These are phyloP conservation scores for Ophthalmolycus amberensis DNA, from an alignment of 2,113 vertebrate species.

Conservation along the genomic window DNA sequence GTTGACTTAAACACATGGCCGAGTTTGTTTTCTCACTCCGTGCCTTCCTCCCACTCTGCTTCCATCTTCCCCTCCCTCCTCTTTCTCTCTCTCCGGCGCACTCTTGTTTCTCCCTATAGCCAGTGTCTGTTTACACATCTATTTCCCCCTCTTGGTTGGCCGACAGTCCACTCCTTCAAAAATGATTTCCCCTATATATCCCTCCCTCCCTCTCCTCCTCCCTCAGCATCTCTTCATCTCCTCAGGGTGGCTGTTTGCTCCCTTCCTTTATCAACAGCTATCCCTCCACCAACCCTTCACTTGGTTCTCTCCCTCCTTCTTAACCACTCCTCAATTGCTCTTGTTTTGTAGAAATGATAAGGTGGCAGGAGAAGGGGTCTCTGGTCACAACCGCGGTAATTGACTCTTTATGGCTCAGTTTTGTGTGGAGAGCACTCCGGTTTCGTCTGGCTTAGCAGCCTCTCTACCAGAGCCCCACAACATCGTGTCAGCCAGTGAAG, in stretches of 20 bases:
- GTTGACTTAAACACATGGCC: conserved; percentile 81
- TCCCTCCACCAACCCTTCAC: conserved; percentile 49
- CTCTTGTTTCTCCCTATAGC: conserved; percentile 64
- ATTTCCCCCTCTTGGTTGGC: conserved; percentile 64
- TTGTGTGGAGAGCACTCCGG: conserved; percentile 37
- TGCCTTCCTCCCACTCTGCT: conserved; percentile 68
- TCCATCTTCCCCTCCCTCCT: conserved; percentile 61
- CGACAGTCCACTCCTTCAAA: conserved; percentile 68
- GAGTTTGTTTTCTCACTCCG: conserved; percentile 76
- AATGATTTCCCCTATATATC: conserved; percentile 66
- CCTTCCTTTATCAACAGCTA: conserved; percentile 61
- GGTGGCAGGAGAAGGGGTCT: conserved; percentile 45
- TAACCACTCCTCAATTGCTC: conserved; percentile 51
- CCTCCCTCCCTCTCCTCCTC: conserved; percentile 36
- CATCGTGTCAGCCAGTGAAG: background rate
- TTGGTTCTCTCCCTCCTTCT: conserved; percentile 37
- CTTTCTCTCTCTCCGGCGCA: conserved; percentile 19
- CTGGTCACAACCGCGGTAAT: conserved; percentile 64
- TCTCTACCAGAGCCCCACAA: conserved; percentile 1
- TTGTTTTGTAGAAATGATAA: conserved; percentile 64
- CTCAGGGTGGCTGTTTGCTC: conserved; percentile 54
- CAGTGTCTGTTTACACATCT: conserved; percentile 78
- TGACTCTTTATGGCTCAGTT: conserved; percentile 62
- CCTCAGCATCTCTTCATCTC: conserved; percentile 51
- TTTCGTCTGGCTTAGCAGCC: conserved; percentile 47